Base-by-base conservation (phyloP, 35 echinoderm and acorn worm genomes). In the Holothuria glaberrima region DNA sequence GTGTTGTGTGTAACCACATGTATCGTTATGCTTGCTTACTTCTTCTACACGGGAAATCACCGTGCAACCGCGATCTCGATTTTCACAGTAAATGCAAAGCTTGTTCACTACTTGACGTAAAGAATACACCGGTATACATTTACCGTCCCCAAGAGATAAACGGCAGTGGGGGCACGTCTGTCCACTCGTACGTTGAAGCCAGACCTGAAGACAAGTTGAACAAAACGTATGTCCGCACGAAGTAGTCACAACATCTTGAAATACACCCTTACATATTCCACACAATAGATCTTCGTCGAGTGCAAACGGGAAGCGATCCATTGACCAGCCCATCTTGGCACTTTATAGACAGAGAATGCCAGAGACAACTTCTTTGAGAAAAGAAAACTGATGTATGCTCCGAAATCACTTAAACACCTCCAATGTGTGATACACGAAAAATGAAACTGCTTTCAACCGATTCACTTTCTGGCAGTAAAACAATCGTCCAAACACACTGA, bases 211-310 rank as follows among this genome's bases (percentile, higher is more conserved):
- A 81, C 97, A 99, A 1, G 34, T 10, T 30, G 90, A 64, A 83
- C 97, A 99, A 68, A 99, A 99, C 9, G 91, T 80, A 81, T 99
- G 97, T 9, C 97, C 97, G 73, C 97, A 99, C 3, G 68, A 68
- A 10, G 93, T 93, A 22, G 94, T 60, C 21, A 99, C 97, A 6
- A 94, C 97, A 26, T 91, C 94, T 50, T 92, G 52, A 9, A 93
- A 89, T 18, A 99, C 91, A 12, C 89, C 85, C 28, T 81, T 86
- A 63, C 97, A 99, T 25, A 99, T 99, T 16, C 97, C 97, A 80
- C 97, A 99, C 0, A 93, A 75, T 25, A 99, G 84, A 65, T 99
- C 94, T 33, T 90, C 81, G 82, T 99, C 93, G 21, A 85, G 82
- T 68, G 86, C 78, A 1, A 89, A 82, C 32, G 94, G 80, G 75